Base-by-base conservation (phyloP, 1,140 invertebrate genomes). In the Drosophila sproati region DNA sequence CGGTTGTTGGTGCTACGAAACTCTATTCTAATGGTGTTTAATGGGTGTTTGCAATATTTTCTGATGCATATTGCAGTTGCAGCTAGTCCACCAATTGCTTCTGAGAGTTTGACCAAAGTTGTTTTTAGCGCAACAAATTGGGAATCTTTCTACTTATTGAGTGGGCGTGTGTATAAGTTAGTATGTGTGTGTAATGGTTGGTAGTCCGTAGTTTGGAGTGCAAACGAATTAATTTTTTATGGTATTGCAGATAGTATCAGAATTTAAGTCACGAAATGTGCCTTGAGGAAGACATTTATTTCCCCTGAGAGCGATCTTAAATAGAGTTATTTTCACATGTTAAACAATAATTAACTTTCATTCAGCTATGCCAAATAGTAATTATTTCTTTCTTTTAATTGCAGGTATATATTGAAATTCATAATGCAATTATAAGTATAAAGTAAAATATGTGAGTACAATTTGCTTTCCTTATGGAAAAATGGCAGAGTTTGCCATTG, bases 51-150 rank as follows among this genome's bases (percentile, higher is more conserved):
- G 73, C 62, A 60, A 54, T 81, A 71, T 47, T 70, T 43, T n/a
- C 4, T 68, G 59, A 67, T 75, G 70, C 70, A 69, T 64, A 55
- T 69, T 77, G 75, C 68, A 66, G 43, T 35, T 39, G 4, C 37
- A n/a, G 20, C 8, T 34, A 4, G 31, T 4, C n/a, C 20, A 37
- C 47, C 63, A 77, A 73, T 70, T 85, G 77, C 60, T 56, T 61
- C 32, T 47, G n/a, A 72, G 43, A 51, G 61, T 43, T 57, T 57
- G 35, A 50, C 52, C 63, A 83, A 85, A 77, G 67, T 78, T 76
- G 81, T 77, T 78, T 81, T 66, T 68, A 75, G 74, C 68, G 62
- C 74, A 74, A 87, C 78, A 87, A 87, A 86, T 87, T 78, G 78
- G 61, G 60, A 68, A 66, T 62, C 68, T 70, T 63, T 73, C 56